These are phyloP conservation scores for Silvanus unidentatus DNA, from an alignment of 2,888 invertebrate genomes.

Conservation along the genomic window DNA sequence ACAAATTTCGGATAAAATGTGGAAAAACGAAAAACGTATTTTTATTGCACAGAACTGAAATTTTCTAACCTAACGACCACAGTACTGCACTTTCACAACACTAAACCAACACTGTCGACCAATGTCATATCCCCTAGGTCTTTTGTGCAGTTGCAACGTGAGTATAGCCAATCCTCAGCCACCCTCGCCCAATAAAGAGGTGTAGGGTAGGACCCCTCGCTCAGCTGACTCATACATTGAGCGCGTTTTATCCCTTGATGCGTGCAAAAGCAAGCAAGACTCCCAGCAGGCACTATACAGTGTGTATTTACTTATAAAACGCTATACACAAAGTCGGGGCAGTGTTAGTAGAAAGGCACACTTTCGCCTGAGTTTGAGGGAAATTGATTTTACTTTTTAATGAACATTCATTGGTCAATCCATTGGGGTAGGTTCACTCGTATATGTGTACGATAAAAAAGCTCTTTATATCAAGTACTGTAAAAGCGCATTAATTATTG, in stretches of 20 bases:
- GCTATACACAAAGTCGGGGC: too few species aligned
- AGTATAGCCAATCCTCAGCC: conserved; percentile 42
- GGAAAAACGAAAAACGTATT: conserved; percentile 3
- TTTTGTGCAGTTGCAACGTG: conserved; percentile 42
- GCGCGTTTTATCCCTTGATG: not conserved
- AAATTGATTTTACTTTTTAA: too few species aligned
- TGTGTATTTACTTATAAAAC: too few species aligned
- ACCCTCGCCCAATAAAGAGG: conserved; percentile 41
- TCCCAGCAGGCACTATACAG: too few species aligned
- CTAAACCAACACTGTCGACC: conserved; percentile 44
- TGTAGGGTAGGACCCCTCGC: conserved; percentile 35
- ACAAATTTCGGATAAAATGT: too few species aligned
- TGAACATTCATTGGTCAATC: too few species aligned
- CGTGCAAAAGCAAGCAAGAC: not conserved
- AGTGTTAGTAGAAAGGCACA: too few species aligned
- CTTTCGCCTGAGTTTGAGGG: too few species aligned
- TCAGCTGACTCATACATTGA: conserved; percentile 43
- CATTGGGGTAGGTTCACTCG: too few species aligned
- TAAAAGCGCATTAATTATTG: too few species aligned
- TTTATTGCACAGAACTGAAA: conserved; percentile 28
- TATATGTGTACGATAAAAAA: too few species aligned
- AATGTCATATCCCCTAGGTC: conserved; percentile 36
- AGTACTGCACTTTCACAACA: conserved; percentile 46
- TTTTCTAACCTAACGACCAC: conserved; percentile 42
- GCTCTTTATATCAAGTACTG: too few species aligned